Percentiles rank a stretch among this genome's conserved stretches.
These are phyloP conservation scores for Dromius quadrimaculatus DNA, from an alignment of 2,888 invertebrate genomes.

Conservation along the genomic window DNA sequence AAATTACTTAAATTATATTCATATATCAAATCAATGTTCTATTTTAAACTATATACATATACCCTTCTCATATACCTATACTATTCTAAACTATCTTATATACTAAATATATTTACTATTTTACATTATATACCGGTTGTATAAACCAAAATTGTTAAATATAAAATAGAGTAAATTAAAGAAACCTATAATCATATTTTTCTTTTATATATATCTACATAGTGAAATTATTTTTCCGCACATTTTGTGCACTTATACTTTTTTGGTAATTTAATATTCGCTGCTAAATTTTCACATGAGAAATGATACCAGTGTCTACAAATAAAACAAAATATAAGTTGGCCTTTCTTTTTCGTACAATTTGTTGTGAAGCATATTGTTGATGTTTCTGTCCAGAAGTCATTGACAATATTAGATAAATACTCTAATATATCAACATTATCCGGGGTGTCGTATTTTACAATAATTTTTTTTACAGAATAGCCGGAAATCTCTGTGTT, in stretches of 20 bases:
- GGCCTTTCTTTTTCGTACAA: background rate
- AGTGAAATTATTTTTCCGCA: too few relatives aligned
- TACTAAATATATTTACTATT: too few relatives aligned
- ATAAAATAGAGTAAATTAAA: too few relatives aligned
- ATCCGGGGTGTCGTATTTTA: background rate
- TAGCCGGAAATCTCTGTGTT: background rate
- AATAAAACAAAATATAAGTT: background rate
- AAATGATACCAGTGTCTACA: slow-evolving; percentile 6
- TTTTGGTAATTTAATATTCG: background rate
- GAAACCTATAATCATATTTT: too few relatives aligned
- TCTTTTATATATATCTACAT: too few relatives aligned
- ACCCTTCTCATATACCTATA: too few relatives aligned
- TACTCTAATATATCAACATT: background rate
- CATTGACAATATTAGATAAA: background rate
- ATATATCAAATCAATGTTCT: too few relatives aligned
- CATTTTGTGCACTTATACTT: background rate
- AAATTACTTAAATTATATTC: too few relatives aligned
- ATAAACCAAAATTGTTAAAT: too few relatives aligned
- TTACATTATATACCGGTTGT: too few relatives aligned
- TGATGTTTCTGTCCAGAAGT: background rate
- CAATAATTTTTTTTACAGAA: background rate
- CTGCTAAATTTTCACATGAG: background rate
- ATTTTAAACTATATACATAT: too few relatives aligned
- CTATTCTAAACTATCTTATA: too few relatives aligned
- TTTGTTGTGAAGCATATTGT: background rate